phyloP scores from a whole-genome alignment of 2,888 invertebrate genomes.

The Leucania comma region DNA sequence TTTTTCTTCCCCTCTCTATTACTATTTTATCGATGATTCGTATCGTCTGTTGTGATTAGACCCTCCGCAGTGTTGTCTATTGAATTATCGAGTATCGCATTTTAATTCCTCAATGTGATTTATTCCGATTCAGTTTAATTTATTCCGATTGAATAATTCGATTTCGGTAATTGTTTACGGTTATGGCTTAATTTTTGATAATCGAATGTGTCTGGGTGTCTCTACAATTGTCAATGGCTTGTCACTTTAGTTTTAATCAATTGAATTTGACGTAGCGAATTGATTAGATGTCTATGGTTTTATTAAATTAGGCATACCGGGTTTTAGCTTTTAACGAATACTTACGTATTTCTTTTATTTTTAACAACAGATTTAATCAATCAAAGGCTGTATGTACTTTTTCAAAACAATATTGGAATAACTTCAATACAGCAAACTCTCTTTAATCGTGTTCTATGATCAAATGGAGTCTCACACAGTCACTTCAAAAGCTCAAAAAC shows the following conservation, averaged over 20 bases:
- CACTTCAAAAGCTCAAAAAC: constrained; percentile 51
- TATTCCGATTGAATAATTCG: constrained; percentile 69
- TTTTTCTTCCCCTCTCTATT: constrained; percentile 80
- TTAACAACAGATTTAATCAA: constrained; percentile 18
- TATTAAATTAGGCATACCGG: constrained; percentile 3
- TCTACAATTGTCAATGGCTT: constrained; percentile 57
- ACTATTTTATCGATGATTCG: constrained; percentile 83
- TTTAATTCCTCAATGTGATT: constrained; percentile 68
- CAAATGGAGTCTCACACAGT: constrained; percentile 45
- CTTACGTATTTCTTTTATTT: neutral
- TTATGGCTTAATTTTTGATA: constrained; percentile 66
- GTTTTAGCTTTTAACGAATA: neutral
- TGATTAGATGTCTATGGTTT: constrained; percentile 24
- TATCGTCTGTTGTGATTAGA: constrained; percentile 80
- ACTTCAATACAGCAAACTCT: constrained; percentile 23
- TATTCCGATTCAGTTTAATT: constrained; percentile 68
- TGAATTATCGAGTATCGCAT: constrained; percentile 79
- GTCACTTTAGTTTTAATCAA: constrained; percentile 52
- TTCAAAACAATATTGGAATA: constrained; percentile 20
- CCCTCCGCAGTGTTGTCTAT: constrained; percentile 82
- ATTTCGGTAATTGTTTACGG: constrained; percentile 68
- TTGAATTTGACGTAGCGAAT: constrained; percentile 50
- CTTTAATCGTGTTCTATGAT: constrained; percentile 58
- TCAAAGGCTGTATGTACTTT: constrained; percentile 13
- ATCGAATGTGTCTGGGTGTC: constrained; percentile 61